Percentiles rank a stretch among this genome's conserved stretches.
These are phyloP conservation scores for Sesia apiformis DNA, from an alignment of 2,888 invertebrate genomes.

Conservation along the genomic window DNA sequence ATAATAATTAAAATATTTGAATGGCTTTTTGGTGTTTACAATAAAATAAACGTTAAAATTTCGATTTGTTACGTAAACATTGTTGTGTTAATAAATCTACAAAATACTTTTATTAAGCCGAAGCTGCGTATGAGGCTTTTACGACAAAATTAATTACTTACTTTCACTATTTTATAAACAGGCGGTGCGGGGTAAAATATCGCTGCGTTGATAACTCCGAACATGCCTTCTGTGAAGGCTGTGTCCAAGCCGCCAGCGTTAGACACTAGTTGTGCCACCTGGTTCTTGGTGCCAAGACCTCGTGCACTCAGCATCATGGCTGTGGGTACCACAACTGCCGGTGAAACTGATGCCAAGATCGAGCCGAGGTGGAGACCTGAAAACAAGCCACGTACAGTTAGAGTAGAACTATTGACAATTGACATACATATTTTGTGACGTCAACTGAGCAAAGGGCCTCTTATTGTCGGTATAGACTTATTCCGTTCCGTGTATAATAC, in stretches of 20 bases:
- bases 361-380: conserved; percentile 84
- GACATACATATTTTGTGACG: no score
- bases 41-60: no score
- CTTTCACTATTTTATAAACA: conserved; percentile 66
- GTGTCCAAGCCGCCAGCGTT: conserved; percentile 97
- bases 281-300: conserved; percentile 92
- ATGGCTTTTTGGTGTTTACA: no score
- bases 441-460: no score
- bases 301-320: conserved; percentile 84
- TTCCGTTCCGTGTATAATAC: no score
- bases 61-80: no score
- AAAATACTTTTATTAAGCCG: no score
- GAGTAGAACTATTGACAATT: no score
- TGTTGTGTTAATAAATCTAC: no score
- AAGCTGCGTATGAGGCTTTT: no score
- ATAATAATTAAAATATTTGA: no score
- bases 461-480: no score
- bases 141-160: conserved; percentile 13
- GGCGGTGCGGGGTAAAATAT: conserved; percentile 85
- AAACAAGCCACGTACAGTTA: neutral
- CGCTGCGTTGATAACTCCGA: conserved; percentile 90
- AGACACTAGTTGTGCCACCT: conserved; percentile 93
- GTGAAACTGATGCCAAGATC: conserved; percentile 93
- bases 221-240: conserved; percentile 93
- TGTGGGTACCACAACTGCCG: conserved; percentile 95